Evolutionary conservation across 2,797 vertebrate genomes (phyloP), one percentile per base, ranked within the genome.

Genomic region (Coendou prehensilis): DNA sequence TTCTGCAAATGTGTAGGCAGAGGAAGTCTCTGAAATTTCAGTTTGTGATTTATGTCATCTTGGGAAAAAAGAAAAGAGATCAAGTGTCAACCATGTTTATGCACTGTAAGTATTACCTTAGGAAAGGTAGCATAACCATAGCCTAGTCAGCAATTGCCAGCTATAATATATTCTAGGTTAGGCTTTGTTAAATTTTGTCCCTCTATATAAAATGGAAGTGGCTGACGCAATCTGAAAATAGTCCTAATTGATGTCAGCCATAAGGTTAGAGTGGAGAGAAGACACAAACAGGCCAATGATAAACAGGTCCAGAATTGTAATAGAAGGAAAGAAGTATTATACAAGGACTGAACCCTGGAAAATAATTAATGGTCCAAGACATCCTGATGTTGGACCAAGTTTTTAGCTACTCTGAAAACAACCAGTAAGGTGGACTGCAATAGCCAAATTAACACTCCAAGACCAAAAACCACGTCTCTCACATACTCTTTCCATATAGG

Each of bases 121-220:
- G 81, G 20, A 94, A 91, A 88, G 22, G 13, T 93, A 93, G 15
- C 1, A 73, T n/a, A 59, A 80, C 22, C 14, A 67, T 26, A 8
- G 28, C 84, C 52, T 52, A 57, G 18, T 6, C 47, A 69, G 7
- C 30, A 94, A 87, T 15, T 50, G 50, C 17, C 41, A 88, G 78
- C 23, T 79, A 59, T 59, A 73, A 91, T 91, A 88, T 78, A 94
- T 71, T 89, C 33, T n/a, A 80, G 47, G 45, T 52, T 87, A 76
- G 56, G 13, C 78, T 64, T 81, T 82, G 57, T 11, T 82, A 64
- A 93, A 75, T 73, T 91, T n/a, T 93, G 26, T 79, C 83, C 89
- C n/a, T 88, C 14, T 89, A 15, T 83, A 89, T 59, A 93, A 95
- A 57, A 94, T 64, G 47, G 54, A 87, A 88, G 52, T n/a, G 84